phyloP scores from a whole-genome alignment of 2,113 vertebrate genomes.

The Charadrius vociferus region DNA sequence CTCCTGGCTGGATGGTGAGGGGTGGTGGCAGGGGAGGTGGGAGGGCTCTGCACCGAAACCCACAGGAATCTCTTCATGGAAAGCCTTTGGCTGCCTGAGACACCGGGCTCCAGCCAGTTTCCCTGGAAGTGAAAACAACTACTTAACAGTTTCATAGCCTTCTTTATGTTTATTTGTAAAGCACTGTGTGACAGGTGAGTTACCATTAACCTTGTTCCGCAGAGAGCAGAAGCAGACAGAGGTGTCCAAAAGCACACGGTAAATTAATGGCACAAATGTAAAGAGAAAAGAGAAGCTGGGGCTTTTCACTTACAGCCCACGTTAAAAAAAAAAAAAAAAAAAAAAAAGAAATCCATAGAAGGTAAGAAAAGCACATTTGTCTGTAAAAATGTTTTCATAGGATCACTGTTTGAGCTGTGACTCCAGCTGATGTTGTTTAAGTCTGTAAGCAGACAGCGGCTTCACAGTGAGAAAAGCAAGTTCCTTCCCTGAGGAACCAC shows the following conservation, averaged over 20 bases:
- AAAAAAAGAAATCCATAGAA: background rate
- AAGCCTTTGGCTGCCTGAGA: background rate
- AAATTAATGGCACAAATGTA: background rate
- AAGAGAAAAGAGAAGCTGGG: background rate
- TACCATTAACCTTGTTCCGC: background rate
- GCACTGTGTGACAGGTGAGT: background rate
- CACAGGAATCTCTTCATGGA: background rate
- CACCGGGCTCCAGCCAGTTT: background rate
- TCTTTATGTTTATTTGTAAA: background rate
- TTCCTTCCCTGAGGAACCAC: background rate
- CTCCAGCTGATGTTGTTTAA: background rate
- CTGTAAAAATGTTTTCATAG: background rate
- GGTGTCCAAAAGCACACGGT: background rate
- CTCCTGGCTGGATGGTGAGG: background rate
- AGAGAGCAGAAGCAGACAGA: background rate
- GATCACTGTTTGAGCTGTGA: background rate
- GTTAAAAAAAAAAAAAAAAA: background rate
- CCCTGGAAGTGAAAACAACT: background rate
- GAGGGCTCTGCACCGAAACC: background rate
- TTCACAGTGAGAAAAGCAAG: background rate
- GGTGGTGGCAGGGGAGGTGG: background rate
- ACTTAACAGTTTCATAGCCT: background rate
- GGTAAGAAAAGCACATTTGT: background rate
- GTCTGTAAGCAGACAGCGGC: background rate
- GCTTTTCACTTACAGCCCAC: background rate